Conservation (phyloP, 2,797 vertebrate species). For the Hyperoplus lanceolatus region DNA sequence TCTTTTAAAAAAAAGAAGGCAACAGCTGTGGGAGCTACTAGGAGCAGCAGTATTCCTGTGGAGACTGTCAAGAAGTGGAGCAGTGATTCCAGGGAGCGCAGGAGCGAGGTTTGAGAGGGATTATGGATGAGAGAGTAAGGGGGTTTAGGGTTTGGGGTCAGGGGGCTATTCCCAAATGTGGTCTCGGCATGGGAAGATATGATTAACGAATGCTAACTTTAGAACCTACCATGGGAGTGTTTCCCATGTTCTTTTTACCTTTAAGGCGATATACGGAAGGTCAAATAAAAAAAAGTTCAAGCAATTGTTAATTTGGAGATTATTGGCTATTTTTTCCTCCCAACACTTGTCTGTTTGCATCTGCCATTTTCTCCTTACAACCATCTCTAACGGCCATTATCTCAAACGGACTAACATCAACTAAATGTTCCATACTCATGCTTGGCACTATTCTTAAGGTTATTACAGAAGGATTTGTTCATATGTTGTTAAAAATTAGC, state of each 20-base stretch:
- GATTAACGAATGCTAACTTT: conserved; percentile 36
- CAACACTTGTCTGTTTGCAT: too few species aligned
- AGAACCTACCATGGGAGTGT: conserved; percentile 3
- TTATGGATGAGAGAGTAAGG: conserved; percentile 44
- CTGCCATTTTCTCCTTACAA: too few species aligned
- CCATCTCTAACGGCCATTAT: too few species aligned
- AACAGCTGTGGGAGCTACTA: not conserved
- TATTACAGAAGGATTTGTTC: not conserved
- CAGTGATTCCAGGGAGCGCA: conserved; percentile 2
- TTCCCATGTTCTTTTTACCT: conserved; percentile 16
- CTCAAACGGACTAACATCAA: too few species aligned
- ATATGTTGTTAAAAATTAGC: conserved; percentile 5
- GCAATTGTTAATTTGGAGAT: too few species aligned
- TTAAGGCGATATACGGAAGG: not conserved
- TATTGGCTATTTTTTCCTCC: too few species aligned
- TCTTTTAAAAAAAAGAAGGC: not conserved
- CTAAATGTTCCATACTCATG: too few species aligned
- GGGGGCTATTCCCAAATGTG: conserved; percentile 6
- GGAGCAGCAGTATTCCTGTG: conserved; percentile 29
- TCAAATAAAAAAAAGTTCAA: too few species aligned
- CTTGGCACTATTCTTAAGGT: too few species aligned
- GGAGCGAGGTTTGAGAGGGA: conserved; percentile 22
- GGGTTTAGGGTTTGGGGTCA: not conserved
- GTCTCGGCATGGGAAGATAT: not conserved
- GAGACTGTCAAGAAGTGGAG: conserved; percentile 6